phyloP scores from a whole-genome alignment of 2,888 invertebrate species.

The Pteria penguin region DNA sequence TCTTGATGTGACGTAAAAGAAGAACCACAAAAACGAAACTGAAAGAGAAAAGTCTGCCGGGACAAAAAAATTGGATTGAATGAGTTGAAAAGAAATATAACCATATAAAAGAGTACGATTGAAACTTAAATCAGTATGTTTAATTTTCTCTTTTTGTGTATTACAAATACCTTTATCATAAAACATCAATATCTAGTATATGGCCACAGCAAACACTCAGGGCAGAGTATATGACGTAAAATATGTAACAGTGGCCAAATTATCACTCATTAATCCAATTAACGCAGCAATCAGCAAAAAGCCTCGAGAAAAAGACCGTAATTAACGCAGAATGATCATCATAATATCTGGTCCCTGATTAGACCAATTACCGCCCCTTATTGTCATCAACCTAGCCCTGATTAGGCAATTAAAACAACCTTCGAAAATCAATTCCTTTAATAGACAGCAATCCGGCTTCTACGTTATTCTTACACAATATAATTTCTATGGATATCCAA shows the following conservation, averaged over 20 bases:
- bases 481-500: background rate
- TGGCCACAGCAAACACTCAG: too few relatives aligned
- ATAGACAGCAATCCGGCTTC: conserved; percentile 24
- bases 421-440: conserved; percentile 18
- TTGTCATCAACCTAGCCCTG: conserved; percentile 25
- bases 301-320: conserved; percentile 27
- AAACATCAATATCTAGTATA: too few relatives aligned
- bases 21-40: too few relatives aligned
- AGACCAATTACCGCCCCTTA: conserved; percentile 26
- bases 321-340: conserved; percentile 27
- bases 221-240: background rate
- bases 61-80: too few relatives aligned
- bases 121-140: too few relatives aligned
- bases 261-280: conserved; percentile 31
- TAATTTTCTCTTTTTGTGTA: too few relatives aligned
- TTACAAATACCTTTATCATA: too few relatives aligned
- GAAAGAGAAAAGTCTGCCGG: too few relatives aligned
- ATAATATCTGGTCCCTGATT: conserved; percentile 25
- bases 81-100: too few relatives aligned
- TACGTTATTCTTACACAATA: background rate
- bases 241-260: conserved; percentile 1
- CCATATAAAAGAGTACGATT: too few relatives aligned
- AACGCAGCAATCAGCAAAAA: conserved; percentile 20
- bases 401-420: conserved; percentile 31
- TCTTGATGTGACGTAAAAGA: too few relatives aligned